phyloP scores from a whole-genome alignment of 2,797 vertebrate genomes.

The Oceanodroma leucorhoa region DNA sequence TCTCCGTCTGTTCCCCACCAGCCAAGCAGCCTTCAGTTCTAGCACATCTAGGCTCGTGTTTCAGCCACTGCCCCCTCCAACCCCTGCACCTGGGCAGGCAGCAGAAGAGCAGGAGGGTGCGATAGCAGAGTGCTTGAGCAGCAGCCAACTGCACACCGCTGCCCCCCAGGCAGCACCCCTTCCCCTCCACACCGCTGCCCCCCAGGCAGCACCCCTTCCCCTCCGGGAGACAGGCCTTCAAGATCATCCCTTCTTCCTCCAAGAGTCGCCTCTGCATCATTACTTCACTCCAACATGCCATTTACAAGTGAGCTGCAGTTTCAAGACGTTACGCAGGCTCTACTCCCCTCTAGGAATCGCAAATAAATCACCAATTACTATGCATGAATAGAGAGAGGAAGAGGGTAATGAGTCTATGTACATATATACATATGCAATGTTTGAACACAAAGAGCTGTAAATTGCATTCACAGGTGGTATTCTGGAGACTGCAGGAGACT shows the following conservation, averaged over 20 bases:
- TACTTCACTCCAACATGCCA: neutral
- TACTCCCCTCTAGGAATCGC: conserved; percentile 7
- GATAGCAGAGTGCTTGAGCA: accelerated
- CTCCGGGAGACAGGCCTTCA: neutral
- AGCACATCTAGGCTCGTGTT: accelerated
- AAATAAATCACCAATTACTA: conserved; percentile 61
- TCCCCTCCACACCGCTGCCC: neutral
- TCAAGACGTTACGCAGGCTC: neutral
- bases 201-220: neutral
- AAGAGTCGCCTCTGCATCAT: neutral
- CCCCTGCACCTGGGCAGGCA: accelerated
- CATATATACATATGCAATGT: conserved; percentile 64
- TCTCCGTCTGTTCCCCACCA: neutral
- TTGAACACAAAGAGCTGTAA: conserved; percentile 64
- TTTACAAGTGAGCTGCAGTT: neutral
- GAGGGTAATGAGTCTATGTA: conserved; percentile 56
- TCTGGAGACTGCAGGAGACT: conserved; percentile 52
- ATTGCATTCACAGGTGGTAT: conserved; percentile 67
- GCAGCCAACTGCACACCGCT: neutral
- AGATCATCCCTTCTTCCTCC: neutral
- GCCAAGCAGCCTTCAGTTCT: neutral
- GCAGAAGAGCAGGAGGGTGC: neutral
- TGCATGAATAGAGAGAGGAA: conserved; percentile 52
- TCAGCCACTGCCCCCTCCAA: neutral
- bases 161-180: neutral